Evolutionary conservation across 2,888 invertebrate genomes (phyloP).

Genomic region (Drosophila testacea): DNA sequence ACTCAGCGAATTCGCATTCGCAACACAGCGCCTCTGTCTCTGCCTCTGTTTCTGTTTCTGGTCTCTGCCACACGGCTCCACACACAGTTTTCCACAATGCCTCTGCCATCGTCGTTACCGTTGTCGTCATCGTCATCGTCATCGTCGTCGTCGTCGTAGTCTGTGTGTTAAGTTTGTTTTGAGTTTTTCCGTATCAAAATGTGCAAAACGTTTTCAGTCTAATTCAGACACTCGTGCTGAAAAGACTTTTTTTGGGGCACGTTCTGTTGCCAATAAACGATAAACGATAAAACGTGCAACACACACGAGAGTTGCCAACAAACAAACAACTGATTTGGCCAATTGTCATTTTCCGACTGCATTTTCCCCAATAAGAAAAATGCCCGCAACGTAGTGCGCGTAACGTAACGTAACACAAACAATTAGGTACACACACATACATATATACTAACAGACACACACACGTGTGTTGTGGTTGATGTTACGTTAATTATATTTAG

Average conservation of each 20-base stretch:
- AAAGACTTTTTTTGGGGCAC: constrained; percentile 84
- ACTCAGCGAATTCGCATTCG: constrained; percentile 77
- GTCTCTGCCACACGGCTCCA: constrained; percentile 47
- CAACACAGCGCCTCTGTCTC: constrained; percentile 35
- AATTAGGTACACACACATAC: constrained; percentile 1
- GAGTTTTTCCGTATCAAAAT: constrained; percentile 85
- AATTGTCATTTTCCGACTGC: constrained; percentile 17
- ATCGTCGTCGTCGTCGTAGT: constrained; percentile 41
- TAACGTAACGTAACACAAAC: constrained; percentile 49
- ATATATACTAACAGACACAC: background rate
- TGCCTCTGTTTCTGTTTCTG: too few species aligned
- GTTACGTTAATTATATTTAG: constrained; percentile 15
- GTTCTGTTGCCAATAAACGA: constrained; percentile 67
- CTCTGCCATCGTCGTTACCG: constrained; percentile 61
- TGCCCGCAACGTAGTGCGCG: constrained; percentile 58
- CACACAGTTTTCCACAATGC: constrained; percentile 66
- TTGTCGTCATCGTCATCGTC: constrained; percentile 60
- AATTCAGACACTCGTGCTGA: constrained; percentile 85
- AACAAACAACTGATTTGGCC: constrained; percentile 10
- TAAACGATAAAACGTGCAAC: constrained; percentile 9
- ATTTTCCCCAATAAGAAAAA: constrained; percentile 8
- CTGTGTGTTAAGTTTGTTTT: constrained; percentile 80
- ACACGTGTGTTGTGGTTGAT: constrained; percentile 21
- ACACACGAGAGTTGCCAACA: constrained; percentile 35
- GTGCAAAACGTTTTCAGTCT: constrained; percentile 85